These are phyloP conservation scores for Pluvialis apricaria DNA, from an alignment of 2,113 vertebrate species.

Conservation along the genomic window DNA sequence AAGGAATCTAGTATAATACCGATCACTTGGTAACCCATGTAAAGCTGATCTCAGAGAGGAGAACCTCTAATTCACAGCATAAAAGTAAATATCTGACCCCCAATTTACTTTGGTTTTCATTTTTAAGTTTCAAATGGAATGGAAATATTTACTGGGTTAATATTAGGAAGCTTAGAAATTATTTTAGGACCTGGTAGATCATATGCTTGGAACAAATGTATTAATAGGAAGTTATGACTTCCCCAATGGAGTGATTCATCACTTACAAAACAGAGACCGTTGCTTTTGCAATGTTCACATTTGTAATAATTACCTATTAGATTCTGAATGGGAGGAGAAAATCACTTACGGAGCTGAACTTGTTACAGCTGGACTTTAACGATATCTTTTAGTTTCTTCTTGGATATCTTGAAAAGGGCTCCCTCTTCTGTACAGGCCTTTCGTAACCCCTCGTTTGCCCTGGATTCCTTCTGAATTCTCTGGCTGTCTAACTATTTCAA, in stretches of 20 bases:
- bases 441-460: not conserved
- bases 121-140: not conserved
- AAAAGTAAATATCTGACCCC: not conserved
- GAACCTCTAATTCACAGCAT: not conserved
- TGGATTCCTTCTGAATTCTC: conserved; percentile 33
- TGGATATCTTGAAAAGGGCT: conserved; percentile 15
- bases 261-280: not conserved
- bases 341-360: not conserved
- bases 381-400: not conserved
- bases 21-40: conserved; percentile 64
- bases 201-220: conserved; percentile 64
- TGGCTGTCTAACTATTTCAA: conserved; percentile 33
- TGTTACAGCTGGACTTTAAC: not conserved
- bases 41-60: conserved; percentile 34
- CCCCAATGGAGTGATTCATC: conserved; percentile 38
- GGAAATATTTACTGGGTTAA: conserved; percentile 14
- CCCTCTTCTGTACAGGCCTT: conserved; percentile 33
- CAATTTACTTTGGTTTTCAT: not conserved
- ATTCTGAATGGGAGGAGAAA: not conserved
- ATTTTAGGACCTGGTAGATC: conserved; percentile 45
- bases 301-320: not conserved
- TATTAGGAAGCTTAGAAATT: conserved; percentile 18
- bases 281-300: not conserved
- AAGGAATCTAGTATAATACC: conserved; percentile 58
- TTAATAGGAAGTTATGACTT: conserved; percentile 62